Evolutionary conservation across 1,140 invertebrate species (phyloP).

Genomic region (Argopecten irradians): DNA sequence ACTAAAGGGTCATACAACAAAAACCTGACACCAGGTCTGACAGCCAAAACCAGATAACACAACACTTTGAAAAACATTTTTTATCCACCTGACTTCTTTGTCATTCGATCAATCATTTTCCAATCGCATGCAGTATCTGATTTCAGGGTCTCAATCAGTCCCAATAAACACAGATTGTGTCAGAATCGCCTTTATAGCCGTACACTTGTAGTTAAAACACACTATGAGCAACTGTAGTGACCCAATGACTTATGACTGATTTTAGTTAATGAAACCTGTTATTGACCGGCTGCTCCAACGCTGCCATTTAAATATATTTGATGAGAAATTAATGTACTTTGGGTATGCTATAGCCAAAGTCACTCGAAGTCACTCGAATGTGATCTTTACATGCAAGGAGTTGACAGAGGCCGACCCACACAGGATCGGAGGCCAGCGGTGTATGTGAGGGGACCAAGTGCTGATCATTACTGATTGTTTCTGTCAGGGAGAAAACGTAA

Average conservation of each 20-base stretch:
- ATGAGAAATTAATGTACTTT: not conserved
- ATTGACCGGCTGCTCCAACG: not conserved
- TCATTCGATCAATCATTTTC: constrained; percentile 18
- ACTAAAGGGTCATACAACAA: not conserved
- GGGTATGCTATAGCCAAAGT: not conserved
- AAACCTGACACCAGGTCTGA: not conserved
- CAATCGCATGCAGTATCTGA: constrained; percentile 10
- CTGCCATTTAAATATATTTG: not conserved
- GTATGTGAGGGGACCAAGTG: not conserved
- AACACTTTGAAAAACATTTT: constrained; percentile 12
- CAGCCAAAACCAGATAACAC: not conserved
- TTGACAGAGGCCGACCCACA: not conserved
- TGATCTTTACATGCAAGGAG: not conserved
- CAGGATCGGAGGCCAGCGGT: not conserved
- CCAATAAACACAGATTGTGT: not conserved
- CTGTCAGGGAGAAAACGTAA: not conserved
- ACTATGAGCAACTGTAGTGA: not conserved
- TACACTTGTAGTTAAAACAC: constrained; percentile 18
- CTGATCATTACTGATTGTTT: constrained; percentile 5
- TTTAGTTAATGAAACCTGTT: not conserved
- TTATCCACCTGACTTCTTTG: not conserved
- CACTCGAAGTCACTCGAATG: not conserved
- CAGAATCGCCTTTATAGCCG: not conserved
- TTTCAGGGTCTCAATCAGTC: not conserved
- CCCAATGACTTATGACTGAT: constrained; percentile 13